Evolutionary conservation across 2,888 invertebrate genomes (phyloP).

Genomic region (Parnassius smintheus): DNA sequence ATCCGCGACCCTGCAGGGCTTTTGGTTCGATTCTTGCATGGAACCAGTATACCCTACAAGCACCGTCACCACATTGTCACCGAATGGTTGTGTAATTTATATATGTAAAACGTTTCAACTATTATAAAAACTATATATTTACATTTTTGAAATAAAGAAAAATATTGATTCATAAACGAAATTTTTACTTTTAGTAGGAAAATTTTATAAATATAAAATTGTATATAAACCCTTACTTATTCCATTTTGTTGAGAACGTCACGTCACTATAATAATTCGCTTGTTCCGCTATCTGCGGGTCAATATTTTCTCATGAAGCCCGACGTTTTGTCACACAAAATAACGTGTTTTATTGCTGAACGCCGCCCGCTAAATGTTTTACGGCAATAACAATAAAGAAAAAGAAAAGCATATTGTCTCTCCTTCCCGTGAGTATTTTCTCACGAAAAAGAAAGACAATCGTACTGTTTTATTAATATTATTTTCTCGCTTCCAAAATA

Average conservation of each 20-base stretch:
- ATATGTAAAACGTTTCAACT: no score
- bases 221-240: constrained; percentile 39
- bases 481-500: constrained; percentile 66
- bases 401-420: constrained; percentile 77
- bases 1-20: no score
- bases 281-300: constrained; percentile 78
- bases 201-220: no score
- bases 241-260: constrained; percentile 51
- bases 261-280: constrained; percentile 67
- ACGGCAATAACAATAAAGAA: constrained; percentile 79
- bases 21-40: no score
- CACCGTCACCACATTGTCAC: no score
- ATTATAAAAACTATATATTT: no score
- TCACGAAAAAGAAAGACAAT: constrained; percentile 67
- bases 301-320: constrained; percentile 79
- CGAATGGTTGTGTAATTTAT: no score
- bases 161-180: no score
- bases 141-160: no score
- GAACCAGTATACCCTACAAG: no score
- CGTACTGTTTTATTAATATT: constrained; percentile 74
- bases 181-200: no score
- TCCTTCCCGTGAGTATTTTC: constrained; percentile 64
- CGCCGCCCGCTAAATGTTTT: constrained; percentile 75
- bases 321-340: constrained; percentile 81
- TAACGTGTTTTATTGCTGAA: constrained; percentile 74